Evolutionary conservation across 53 echinoderm and acorn worm species (phyloP), one percentile per base, ranked within the genome.

Genomic region (Actinopyga echinites): DNA sequence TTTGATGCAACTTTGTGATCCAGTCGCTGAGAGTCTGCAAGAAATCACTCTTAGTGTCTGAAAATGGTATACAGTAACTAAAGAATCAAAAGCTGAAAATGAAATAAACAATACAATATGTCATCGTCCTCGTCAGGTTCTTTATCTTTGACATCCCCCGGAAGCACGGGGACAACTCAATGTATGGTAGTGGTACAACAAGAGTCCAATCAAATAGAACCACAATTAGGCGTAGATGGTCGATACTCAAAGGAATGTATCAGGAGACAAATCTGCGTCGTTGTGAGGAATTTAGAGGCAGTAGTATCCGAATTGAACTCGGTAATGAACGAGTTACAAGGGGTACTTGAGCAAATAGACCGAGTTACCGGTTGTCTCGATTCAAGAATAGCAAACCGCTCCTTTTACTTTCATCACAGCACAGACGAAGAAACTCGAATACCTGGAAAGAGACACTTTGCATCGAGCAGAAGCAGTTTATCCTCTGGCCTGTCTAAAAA

Each of bases 271-370:
- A 91, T 96, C 17, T 85, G 79, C 3, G 90, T 89, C 19, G 96
- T 96, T 22, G 90, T 96, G 38, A 84, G 86, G 17, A 93, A 96
- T 80, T 81, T 96, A 31, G 96, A 93, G 49, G 89, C 83, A 23
- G 96, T 96, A 31, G 89, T 96, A 21, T 91, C 85, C 12, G 96
- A 96, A 83, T 81, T 96, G n/a, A 93, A 91, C 63, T 87, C 90
- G 11, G 96, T 96, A 2, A 91, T 93, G 25, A 78, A 87, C 23
- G 93, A 96, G 77, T 74, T 96, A 19, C 75, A 91, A 34, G 93
- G 93, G 13, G 93, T 96, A n/a, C 63, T 96, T 61, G 89, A 87
- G 34, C 96, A 96, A 69, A 96, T 96, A 65, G 96, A 96, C 57
- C 83, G 82, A 17, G 96, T 96, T 22, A 87, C 93, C 17, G 85